A percentile compares a stretch with the other conserved stretches of the same genome.
Conservation (phyloP, 2,113 vertebrate genomes). For the Gambusia affinis region DNA sequence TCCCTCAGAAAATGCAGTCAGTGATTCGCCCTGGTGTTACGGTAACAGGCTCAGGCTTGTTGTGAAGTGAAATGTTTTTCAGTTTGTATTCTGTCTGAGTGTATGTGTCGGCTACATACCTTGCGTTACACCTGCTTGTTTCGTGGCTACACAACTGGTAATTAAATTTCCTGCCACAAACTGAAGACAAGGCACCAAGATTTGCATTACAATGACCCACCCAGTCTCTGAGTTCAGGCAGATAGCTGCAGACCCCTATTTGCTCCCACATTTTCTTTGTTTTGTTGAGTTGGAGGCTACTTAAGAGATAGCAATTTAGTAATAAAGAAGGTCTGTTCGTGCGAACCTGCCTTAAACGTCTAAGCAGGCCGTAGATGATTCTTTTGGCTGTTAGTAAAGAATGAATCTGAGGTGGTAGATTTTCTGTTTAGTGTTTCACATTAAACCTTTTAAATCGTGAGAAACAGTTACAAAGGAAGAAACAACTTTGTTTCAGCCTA, state of each 20-base stretch:
- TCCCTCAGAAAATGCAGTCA: constrained; percentile 36
- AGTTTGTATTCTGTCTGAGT: constrained; percentile 38
- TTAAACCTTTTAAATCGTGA: constrained; percentile 7
- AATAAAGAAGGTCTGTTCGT: constrained; percentile 28
- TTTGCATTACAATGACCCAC: constrained; percentile 86
- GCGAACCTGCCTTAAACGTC: constrained; percentile 34
- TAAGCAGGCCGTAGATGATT: constrained; percentile 11
- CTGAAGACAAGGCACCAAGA: constrained; percentile 75
- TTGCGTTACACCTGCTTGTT: constrained; percentile 87
- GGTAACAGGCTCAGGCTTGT: constrained; percentile 78
- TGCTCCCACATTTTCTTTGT: constrained; percentile 44
- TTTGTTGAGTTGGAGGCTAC: constrained; percentile 40
- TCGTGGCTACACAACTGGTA: constrained; percentile 83
- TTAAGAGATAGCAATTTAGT: constrained; percentile 48
- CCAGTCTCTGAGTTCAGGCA: constrained; percentile 49
- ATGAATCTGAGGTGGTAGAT: not conserved
- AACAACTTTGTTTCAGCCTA: constrained; percentile 4
- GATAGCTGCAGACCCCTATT: constrained; percentile 51
- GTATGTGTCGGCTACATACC: constrained; percentile 79
- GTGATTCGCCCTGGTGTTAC: constrained; percentile 44
- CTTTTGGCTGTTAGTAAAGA: constrained; percentile 13
- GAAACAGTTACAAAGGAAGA: constrained; percentile 13
- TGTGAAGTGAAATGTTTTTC: constrained; percentile 72
- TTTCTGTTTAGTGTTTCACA: constrained; percentile 10
- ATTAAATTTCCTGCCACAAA: constrained; percentile 87